Evolutionary conservation across 2,797 vertebrate genomes (phyloP), one percentile per base, ranked within the genome.

Genomic region (Caiman crocodilus): DNA sequence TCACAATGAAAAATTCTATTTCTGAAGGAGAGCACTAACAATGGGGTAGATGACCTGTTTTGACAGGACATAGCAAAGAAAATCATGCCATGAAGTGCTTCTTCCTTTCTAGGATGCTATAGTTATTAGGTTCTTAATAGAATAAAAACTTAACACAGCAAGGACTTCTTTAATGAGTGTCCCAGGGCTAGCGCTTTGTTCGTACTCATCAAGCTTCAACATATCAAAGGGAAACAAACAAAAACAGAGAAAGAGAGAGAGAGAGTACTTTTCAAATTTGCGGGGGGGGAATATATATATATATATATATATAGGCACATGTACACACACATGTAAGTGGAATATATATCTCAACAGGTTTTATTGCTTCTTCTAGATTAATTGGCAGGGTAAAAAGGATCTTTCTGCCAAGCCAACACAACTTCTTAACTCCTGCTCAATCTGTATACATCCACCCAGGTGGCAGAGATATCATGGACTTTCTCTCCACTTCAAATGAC

Each of bases 11-110:
- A 81, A 67, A 74, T 79, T 14, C n/a, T 85, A 84, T 88, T 94
- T 97, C 89, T 88, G 83, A 90, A 92, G 76, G 90, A 65, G 78
- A 89, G 61, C 79, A n/a, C 64, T 83, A 56, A 28, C 69, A 92
- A 56, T 32, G 50, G 93, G 59, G 60, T 74, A 82, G n/a, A 21
- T 95, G 73, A 94, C 69, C 80, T 71, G 32, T 7, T 93, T 77
- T 32, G 61, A 74, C 63, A 82, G 58, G 50, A 84, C 8, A n/a
- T 60, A 94, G 56, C 8, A 50, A 10, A 50, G 42, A 50, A 50
- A 50, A 50, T 50, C 42, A 25, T 17, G 8, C 20, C 1, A 14
- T 2, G 3, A 82, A 56, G 55, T 13, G n/a, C 32, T 21, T 7
- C 55, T 59, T 16, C 16, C 76, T 85, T 82, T 64, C 26, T 76